A percentile compares a stretch with the other conserved stretches of the same genome.
These are phyloP conservation scores for Odontamblyopus rebecca DNA, from an alignment of 2,797 vertebrate species.

Conservation along the genomic window DNA sequence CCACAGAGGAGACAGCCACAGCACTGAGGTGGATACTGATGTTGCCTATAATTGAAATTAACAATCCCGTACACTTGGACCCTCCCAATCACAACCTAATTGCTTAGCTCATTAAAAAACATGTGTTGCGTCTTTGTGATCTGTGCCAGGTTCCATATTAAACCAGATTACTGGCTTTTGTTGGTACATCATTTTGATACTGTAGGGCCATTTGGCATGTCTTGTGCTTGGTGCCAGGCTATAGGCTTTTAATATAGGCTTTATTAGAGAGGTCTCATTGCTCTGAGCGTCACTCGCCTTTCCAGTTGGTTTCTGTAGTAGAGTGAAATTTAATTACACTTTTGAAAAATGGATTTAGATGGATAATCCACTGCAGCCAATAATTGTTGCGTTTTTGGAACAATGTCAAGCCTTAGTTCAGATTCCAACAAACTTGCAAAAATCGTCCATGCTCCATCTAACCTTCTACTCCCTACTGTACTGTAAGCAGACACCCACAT, in stretches of 20 bases:
- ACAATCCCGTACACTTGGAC: constrained; percentile 58
- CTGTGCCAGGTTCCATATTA: constrained; percentile 53
- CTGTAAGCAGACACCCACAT: too few relatives aligned
- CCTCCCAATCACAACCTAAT: constrained; percentile 62
- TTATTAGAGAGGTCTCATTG: constrained; percentile 69
- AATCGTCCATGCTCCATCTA: neutral
- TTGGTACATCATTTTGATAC: constrained; percentile 34
- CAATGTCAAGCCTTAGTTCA: constrained; percentile 25
- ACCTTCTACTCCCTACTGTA: neutral
- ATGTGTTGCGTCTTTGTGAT: constrained; percentile 65
- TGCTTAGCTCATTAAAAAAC: constrained; percentile 72
- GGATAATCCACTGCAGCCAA: constrained; percentile 61
- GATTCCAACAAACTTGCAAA: constrained; percentile 21
- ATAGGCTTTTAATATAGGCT: constrained; percentile 61
- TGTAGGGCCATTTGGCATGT: constrained; percentile 52
- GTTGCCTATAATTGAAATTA: constrained; percentile 68
- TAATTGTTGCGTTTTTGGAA: constrained; percentile 49
- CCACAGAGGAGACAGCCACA: constrained; percentile 41
- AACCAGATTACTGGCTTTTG: constrained; percentile 52
- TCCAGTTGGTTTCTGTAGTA: constrained; percentile 53
- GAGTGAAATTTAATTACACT: constrained; percentile 75
- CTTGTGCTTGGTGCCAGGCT: constrained; percentile 29
- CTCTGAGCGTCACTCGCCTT: constrained; percentile 69
- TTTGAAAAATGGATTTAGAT: constrained; percentile 65
- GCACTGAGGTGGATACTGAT: constrained; percentile 58